Evolutionary conservation across 1,140 invertebrate species (phyloP).

Genomic region (Polypedilum vanderplanki): DNA sequence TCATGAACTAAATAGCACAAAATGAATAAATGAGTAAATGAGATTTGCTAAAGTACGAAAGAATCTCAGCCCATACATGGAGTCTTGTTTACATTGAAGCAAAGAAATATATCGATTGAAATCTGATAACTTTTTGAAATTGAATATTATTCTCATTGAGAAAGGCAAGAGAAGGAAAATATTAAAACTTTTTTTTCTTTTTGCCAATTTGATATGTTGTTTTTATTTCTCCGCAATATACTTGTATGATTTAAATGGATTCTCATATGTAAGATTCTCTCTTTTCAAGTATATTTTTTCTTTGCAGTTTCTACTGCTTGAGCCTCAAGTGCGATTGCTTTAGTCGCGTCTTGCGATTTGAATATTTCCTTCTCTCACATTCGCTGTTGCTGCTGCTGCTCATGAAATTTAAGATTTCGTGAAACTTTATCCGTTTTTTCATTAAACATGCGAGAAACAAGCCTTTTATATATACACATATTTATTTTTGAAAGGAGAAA

Average conservation of each 20-base stretch:
- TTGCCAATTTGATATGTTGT: neutral
- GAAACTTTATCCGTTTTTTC: constrained; percentile 28
- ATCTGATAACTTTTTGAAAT: constrained; percentile 14
- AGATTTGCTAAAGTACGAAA: neutral
- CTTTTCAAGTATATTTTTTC: too few species aligned
- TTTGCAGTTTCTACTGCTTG: neutral
- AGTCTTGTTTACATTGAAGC: constrained; percentile 3
- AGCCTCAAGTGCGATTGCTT: neutral
- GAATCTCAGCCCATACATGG: neutral
- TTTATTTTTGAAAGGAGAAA: constrained; percentile 19
- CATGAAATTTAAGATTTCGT: constrained; percentile 24
- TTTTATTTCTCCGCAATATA: neutral
- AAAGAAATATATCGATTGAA: constrained; percentile 4
- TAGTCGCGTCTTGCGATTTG: neutral
- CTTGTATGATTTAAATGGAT: constrained; percentile 7
- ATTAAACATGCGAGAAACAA: constrained; percentile 28
- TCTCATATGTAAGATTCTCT: neutral
- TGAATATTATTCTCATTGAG: neutral
- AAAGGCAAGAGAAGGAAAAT: neutral
- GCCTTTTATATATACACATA: constrained; percentile 9
- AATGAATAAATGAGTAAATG: too few species aligned
- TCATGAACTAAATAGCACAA: too few species aligned
- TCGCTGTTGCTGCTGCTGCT: too few species aligned
- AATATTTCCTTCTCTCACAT: neutral
- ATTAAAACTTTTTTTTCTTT: neutral